Percentiles rank a stretch among this genome's conserved stretches.
phyloP scores from a whole-genome alignment of 1,140 invertebrate species.

The Potamilus streckersoni region DNA sequence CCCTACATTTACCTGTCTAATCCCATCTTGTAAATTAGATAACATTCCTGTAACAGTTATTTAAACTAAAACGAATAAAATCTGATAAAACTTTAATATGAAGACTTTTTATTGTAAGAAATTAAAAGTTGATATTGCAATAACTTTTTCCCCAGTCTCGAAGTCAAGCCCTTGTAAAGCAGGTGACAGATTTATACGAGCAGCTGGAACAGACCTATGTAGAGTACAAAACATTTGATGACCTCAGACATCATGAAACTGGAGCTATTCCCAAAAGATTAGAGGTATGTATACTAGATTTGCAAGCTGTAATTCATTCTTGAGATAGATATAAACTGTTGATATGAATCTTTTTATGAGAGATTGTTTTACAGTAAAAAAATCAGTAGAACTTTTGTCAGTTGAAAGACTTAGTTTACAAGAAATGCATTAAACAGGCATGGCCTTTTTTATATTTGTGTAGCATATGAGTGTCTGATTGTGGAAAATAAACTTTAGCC shows the following conservation, averaged over 20 bases:
- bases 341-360: background rate
- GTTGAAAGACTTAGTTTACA: background rate
- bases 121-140: too few relatives aligned
- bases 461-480: too few relatives aligned
- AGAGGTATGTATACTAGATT: slow-evolving; percentile 71
- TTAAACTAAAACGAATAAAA: too few relatives aligned
- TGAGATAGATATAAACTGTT: too few relatives aligned
- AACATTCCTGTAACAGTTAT: too few relatives aligned
- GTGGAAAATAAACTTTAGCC: too few relatives aligned
- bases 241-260: slow-evolving; percentile 89
- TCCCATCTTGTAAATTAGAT: too few relatives aligned
- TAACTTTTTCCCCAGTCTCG: slow-evolving; percentile 72
- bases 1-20: too few relatives aligned
- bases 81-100: too few relatives aligned
- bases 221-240: slow-evolving; percentile 93
- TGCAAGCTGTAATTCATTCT: too few relatives aligned
- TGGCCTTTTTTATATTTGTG: background rate
- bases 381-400: slow-evolving; percentile 2
- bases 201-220: slow-evolving; percentile 90
- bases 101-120: too few relatives aligned
- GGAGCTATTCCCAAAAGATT: slow-evolving; percentile 90
- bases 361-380: background rate
- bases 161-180: slow-evolving; percentile 90
- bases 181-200: slow-evolving; percentile 87
- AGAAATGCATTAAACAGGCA: too few relatives aligned